Conservation (phyloP, 2,113 vertebrate genomes). For the Tragelaphus buxtoni region DNA sequence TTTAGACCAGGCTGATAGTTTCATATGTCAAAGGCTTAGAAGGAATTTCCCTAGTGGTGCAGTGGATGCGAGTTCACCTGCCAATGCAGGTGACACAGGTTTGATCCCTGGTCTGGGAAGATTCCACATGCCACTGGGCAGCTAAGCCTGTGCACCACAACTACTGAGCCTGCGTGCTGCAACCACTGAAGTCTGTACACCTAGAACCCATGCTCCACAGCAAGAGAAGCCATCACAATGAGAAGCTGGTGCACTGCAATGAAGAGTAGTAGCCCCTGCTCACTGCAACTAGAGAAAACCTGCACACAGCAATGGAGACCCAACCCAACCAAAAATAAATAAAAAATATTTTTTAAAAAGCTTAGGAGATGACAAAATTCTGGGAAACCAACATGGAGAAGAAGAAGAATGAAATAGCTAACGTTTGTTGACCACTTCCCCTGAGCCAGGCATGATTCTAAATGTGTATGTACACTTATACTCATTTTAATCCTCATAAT, state of each 20-base stretch:
- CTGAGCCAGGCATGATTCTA: not conserved
- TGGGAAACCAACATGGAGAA: not conserved
- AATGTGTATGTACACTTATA: not conserved
- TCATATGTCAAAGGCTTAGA: not conserved
- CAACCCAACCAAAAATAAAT: not conserved
- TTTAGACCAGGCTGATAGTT: not conserved
- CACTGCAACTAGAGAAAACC: not conserved
- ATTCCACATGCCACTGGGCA: not conserved
- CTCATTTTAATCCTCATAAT: not conserved
- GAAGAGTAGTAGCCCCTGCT: not conserved
- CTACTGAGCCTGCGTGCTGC: not conserved
- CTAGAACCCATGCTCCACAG: not conserved
- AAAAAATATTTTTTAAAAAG: not conserved
- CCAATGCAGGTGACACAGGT: not conserved
- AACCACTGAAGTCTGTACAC: not conserved
- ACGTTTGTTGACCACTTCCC: conserved; percentile 17
- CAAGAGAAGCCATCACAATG: not conserved
- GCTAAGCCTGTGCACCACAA: not conserved
- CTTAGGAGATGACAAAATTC: not conserved
- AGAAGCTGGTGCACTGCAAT: not conserved
- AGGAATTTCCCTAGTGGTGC: not conserved
- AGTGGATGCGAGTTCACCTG: not conserved
- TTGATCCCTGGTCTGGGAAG: not conserved
- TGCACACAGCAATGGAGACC: not conserved
- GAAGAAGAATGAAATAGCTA: not conserved